Percentiles rank a stretch among this genome's conserved stretches.
These are phyloP conservation scores for Sturmia bella DNA, from an alignment of 2,888 invertebrate genomes.

Conservation along the genomic window DNA sequence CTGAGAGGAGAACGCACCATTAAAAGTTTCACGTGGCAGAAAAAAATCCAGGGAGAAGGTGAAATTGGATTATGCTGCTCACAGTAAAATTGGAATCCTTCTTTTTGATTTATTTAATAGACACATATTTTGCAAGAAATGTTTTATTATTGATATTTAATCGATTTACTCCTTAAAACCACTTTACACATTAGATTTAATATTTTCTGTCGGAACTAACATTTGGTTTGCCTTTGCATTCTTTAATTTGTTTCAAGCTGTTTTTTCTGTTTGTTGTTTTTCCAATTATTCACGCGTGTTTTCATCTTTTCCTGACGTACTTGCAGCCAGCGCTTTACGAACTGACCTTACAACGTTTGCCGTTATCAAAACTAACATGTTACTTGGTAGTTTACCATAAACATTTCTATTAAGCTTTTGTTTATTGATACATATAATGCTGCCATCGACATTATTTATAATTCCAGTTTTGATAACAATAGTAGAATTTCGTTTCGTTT, in stretches of 20 bases:
- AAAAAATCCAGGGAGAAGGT: neutral
- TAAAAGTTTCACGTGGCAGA: constrained; percentile 43
- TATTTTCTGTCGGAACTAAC: too few species aligned
- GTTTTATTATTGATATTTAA: too few species aligned
- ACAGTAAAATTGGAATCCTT: too few species aligned
- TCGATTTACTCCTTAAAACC: too few species aligned
- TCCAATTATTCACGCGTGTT: constrained; percentile 10
- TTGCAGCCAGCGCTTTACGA: constrained; percentile 76
- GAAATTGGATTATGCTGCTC: neutral
- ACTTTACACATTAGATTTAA: too few species aligned
- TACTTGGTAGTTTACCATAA: constrained; percentile 39
- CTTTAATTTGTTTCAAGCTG: neutral
- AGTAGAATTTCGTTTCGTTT: too few species aligned
- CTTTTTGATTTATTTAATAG: too few species aligned
- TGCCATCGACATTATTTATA: neutral
- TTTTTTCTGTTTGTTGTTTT: constrained; percentile 5
- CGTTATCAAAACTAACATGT: constrained; percentile 58
- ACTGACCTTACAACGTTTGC: constrained; percentile 73
- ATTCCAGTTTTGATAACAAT: too few species aligned
- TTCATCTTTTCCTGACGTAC: constrained; percentile 71
- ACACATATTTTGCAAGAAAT: too few species aligned
- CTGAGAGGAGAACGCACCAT: constrained; percentile 37
- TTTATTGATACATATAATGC: constrained; percentile 39
- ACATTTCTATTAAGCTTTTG: constrained; percentile 11
- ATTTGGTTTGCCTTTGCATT: neutral